Conservation (phyloP, 2,888 invertebrate genomes). For the Hydrotaea diabolus region DNA sequence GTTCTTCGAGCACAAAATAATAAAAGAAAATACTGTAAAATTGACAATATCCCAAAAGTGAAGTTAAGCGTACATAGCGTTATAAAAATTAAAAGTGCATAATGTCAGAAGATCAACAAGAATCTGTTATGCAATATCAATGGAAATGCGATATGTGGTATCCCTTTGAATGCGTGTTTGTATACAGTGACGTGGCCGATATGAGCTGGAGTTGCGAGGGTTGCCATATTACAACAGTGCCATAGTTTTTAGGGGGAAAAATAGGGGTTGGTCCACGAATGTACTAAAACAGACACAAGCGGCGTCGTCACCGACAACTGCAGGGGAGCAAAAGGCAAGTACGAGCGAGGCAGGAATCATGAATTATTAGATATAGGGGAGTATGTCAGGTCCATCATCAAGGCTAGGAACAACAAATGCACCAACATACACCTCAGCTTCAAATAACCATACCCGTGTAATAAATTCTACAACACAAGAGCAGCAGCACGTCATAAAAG, state of each 20-base stretch:
- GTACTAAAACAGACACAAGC: slow-evolving; percentile 10
- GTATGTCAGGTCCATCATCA: not conserved
- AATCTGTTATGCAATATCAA: slow-evolving; percentile 19
- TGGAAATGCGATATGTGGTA: slow-evolving; percentile 24
- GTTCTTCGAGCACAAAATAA: not conserved
- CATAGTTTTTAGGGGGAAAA: too few relatives aligned
- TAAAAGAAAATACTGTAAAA: too few relatives aligned
- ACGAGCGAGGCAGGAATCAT: not conserved
- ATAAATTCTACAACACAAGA: too few relatives aligned
- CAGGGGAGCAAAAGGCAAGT: slow-evolving; percentile 12
- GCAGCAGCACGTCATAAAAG: too few relatives aligned
- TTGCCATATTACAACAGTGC: not conserved
- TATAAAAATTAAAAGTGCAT: too few relatives aligned
- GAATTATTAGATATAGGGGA: too few relatives aligned
- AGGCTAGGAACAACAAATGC: not conserved
- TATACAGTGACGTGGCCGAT: slow-evolving; percentile 41
- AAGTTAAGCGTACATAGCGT: too few relatives aligned
- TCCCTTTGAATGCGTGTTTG: slow-evolving; percentile 37
- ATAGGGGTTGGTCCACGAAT: too few relatives aligned
- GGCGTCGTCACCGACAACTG: not conserved
- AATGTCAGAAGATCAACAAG: not conserved
- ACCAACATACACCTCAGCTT: not conserved
- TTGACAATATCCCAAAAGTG: too few relatives aligned
- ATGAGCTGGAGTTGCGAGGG: slow-evolving; percentile 42
- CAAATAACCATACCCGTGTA: too few relatives aligned